Evolutionary conservation across 2,888 invertebrate species (phyloP), one percentile per base, ranked within the genome.

Genomic region (Timandra comae): DNA sequence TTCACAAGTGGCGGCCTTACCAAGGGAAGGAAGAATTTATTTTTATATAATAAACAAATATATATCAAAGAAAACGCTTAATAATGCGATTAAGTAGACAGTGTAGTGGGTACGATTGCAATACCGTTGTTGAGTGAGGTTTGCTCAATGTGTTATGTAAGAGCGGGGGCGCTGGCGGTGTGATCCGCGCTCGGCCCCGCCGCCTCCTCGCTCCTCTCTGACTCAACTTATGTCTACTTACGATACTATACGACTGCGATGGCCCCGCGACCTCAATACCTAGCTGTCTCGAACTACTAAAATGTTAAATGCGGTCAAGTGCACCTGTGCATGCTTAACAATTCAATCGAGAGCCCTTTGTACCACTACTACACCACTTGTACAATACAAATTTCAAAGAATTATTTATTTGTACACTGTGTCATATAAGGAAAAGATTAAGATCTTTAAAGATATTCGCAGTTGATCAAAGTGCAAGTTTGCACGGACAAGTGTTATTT

Each of bases 101-200:
- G 38, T 38, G 30, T 24, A 11, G 36, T 29, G 30, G 21, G 25
- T 31, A 25, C 30, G 33, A 10, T 25, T 39, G 40, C 11, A 11
- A 24, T 9, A 4, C 7, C 8, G 9, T n/a, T 11, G 7, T 7
- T 11, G 11, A 24, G 10, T 11, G 11, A 24, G 24, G 54, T 64
- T 69, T 71, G 55, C 70, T 59, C 65, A 71, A 70, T 56, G 44
- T 42, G 43, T 71, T 69, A 57, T 61, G 64, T 67, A 71, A 71
- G 49, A 49, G n/a, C n/a, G n/a, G n/a, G n/a, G n/a, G n/a, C n/a
- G n/a, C n/a, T n/a, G n/a, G n/a, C 49, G 54, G 57, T 60, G 58
- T 56, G 62, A 57, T 54, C 56, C 56, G 53, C 52, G 50, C 3
- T 3, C 6, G 7, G 24, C 24, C 24, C 32, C 45, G 51, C 52